A percentile compares a stretch with the other conserved stretches of the same genome.
These are phyloP conservation scores for Bilobella aurantiaca DNA, from an alignment of 1,140 invertebrate species.

Conservation along the genomic window DNA sequence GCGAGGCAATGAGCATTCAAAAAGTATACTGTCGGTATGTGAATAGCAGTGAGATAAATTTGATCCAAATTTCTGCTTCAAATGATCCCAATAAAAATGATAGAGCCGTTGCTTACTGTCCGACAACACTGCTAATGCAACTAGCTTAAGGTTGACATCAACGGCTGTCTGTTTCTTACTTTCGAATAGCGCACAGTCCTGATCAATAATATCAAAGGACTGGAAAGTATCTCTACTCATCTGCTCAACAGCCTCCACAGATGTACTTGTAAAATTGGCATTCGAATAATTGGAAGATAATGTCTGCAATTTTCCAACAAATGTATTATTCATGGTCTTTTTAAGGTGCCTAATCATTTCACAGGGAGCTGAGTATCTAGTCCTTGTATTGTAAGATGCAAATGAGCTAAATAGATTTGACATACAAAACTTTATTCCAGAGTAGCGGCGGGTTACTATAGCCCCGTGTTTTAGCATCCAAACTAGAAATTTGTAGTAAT, in stretches of 20 bases:
- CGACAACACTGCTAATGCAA: not conserved
- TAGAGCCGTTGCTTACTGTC: not conserved
- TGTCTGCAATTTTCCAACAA: not conserved
- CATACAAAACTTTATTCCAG: not conserved
- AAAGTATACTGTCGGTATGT: not conserved
- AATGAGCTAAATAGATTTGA: not conserved
- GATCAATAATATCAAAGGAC: not conserved
- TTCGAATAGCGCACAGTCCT: not conserved
- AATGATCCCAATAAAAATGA: not conserved
- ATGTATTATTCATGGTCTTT: not conserved
- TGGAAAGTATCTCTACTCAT: not conserved
- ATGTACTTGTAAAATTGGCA: not conserved
- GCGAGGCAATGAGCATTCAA: not conserved
- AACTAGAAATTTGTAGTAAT: not conserved
- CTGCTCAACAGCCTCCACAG: not conserved
- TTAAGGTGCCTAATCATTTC: not conserved
- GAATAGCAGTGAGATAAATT: not conserved
- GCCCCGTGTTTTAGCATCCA: conserved; percentile 2
- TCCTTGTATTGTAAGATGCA: not conserved
- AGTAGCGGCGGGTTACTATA: not conserved
- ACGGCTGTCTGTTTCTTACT: not conserved
- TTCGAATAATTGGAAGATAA: not conserved
- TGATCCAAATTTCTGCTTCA: not conserved
- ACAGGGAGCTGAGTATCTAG: not conserved
- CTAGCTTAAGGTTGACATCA: not conserved